Evolutionary conservation across 2,797 vertebrate species (phyloP), one percentile per base, ranked within the genome.

Genomic region (Epinephelus coioides): DNA sequence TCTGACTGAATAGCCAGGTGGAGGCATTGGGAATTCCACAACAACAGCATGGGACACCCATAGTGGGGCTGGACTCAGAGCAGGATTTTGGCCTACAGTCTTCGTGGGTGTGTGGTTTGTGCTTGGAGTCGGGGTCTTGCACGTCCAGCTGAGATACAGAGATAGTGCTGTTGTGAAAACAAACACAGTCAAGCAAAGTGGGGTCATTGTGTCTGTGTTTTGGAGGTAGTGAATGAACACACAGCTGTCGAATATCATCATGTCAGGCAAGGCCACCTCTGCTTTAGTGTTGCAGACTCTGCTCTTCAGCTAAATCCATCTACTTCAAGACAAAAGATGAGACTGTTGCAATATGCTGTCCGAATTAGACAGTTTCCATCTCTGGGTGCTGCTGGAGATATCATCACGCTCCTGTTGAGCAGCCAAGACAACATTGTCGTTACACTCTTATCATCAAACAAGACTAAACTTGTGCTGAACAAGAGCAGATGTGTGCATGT

Each of bases 131-230:
- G 70, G 74, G 81, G 59, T 86, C 59, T 73, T 62, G 60, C n/a
- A 69, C 56, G 59, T 75, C 71, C 81, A 82, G 87, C 85, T 90
- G 87, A 57, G 79, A 76, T 44, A 44, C 64, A 73, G 77, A 73
- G 72, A 86, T 74, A 66, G 40, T 74, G 60, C 67, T 61, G 79
- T 83, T 89, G 77, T 86, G 72, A 87, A 85, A 91, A 89, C 57
- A 90, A 89, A 89, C 79, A 87, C 19, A 30, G 40, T 56, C 3
- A 47, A 38, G 27, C 21, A 11, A 72, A 79, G 67, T 34, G 55
- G 61, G 72, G 76, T 81, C 40, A 81, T 4, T 51, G 38, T 68
- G 55, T 82, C 12, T 66, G 69, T 76, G 76, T 85, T 55, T 69
- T 46, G 56, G 76, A 57, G 40, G 47, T 34, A 18, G 21, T 64